These are phyloP conservation scores for Tineola bisselliella DNA, from an alignment of 2,888 invertebrate genomes.

Conservation along the genomic window DNA sequence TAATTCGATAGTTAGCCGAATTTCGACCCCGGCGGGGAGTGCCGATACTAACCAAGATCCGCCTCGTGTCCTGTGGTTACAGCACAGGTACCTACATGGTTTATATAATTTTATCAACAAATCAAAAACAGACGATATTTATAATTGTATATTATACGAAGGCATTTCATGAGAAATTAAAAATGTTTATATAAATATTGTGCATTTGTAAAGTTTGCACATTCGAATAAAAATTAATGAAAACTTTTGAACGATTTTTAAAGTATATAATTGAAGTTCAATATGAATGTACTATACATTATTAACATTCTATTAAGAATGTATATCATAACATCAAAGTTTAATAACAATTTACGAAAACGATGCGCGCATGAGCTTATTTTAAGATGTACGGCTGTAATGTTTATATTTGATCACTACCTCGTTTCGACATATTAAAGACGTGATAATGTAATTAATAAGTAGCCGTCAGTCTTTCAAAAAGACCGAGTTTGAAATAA, in stretches of 20 bases:
- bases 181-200: slow-evolving; percentile 2
- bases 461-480: slow-evolving; percentile 8
- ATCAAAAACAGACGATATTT: background rate
- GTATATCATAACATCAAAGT: slow-evolving; percentile 5
- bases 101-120: background rate
- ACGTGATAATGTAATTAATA: background rate
- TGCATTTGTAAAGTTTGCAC: slow-evolving; percentile 6
- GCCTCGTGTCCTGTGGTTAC: background rate
- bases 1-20: slow-evolving; percentile 8
- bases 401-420: background rate
- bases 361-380: background rate
- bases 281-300: slow-evolving; percentile 9
- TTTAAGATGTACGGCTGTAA: background rate
- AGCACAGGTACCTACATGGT: background rate
- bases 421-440: slow-evolving; percentile 2
- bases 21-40: background rate
- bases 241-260: background rate
- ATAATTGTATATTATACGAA: background rate
- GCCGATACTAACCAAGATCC: background rate
- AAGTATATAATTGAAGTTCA: slow-evolving; percentile 8
- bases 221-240: background rate
- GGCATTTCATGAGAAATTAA: background rate
- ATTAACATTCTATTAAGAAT: background rate
- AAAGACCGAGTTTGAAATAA: slow-evolving; percentile 32
- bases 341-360: background rate